Conservation (phyloP, 2,113 vertebrate genomes). For the Phrynocephalus versicolor region DNA sequence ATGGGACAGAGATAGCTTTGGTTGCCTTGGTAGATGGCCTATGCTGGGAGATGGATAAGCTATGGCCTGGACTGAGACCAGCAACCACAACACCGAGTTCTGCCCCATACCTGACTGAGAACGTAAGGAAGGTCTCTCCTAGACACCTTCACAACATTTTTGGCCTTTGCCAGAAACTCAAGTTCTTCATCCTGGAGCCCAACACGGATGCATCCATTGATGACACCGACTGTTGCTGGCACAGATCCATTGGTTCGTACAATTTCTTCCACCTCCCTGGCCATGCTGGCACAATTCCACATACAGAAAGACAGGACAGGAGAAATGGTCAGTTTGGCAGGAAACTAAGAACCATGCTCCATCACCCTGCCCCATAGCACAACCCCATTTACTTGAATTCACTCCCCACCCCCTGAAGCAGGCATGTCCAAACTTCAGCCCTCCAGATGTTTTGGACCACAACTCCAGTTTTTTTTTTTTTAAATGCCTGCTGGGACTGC, state of each 20-base stretch:
- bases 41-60: no score
- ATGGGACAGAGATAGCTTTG: no score
- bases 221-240: slow-evolving; percentile 85
- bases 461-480: no score
- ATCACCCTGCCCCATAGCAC: background rate
- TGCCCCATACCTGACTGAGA: slow-evolving; percentile 79
- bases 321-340: background rate
- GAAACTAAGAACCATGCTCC: background rate
- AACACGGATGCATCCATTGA: slow-evolving; percentile 80
- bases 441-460: no score
- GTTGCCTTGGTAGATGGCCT: no score
- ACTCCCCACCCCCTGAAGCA: background rate
- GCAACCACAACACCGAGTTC: background rate
- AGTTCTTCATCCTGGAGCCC: slow-evolving; percentile 82
- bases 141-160: slow-evolving; percentile 83
- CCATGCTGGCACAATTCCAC: slow-evolving; percentile 74
- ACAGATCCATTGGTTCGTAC: slow-evolving; percentile 80
- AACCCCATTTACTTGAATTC: background rate
- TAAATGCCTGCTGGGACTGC: no score
- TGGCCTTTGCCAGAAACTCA: slow-evolving; percentile 76
- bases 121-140: slow-evolving; percentile 85
- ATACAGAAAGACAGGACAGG: slow-evolving; percentile 17
- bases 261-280: slow-evolving; percentile 84
- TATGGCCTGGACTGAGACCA: background rate
- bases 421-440: no score